A percentile compares a stretch with the other conserved stretches of the same genome.
Conservation (phyloP, 2,888 invertebrate species). For the Morpho achilles region DNA sequence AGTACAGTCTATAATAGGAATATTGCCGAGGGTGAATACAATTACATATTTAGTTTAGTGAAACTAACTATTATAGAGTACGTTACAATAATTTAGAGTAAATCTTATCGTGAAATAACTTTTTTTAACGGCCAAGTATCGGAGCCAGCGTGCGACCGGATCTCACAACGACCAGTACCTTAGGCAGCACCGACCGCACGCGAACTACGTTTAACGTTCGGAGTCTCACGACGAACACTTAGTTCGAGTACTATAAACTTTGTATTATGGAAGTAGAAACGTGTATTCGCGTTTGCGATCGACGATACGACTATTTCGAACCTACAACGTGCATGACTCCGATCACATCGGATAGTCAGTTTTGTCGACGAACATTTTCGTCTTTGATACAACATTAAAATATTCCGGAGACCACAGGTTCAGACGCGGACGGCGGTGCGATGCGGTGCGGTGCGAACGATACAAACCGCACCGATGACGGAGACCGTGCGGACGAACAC, state of each 20-base stretch:
- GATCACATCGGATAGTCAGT: too few relatives aligned
- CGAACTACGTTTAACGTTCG: neutral
- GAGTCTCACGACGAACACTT: slow-evolving; percentile 2
- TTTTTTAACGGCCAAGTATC: slow-evolving; percentile 29
- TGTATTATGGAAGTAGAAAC: too few relatives aligned
- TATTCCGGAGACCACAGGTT: too few relatives aligned
- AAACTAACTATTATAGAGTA: neutral
- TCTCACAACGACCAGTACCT: slow-evolving; percentile 76
- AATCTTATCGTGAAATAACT: neutral
- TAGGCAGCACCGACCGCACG: neutral
- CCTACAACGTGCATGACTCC: neutral
- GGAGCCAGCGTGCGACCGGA: slow-evolving; percentile 64
- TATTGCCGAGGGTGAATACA: neutral
- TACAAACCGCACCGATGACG: too few relatives aligned
- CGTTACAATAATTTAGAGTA: slow-evolving; percentile 1
- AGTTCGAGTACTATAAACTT: slow-evolving; percentile 1
- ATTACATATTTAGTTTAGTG: neutral
- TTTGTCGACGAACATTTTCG: too few relatives aligned
- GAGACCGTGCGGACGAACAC: too few relatives aligned
- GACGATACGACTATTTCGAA: neutral
- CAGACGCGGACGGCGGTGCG: too few relatives aligned
- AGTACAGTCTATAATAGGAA: neutral
- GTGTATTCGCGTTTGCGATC: neutral
- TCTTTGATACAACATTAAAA: too few relatives aligned
- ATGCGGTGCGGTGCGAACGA: too few relatives aligned